Evolutionary conservation across 2,888 invertebrate genomes (phyloP).

Genomic region (Patella pellucida): DNA sequence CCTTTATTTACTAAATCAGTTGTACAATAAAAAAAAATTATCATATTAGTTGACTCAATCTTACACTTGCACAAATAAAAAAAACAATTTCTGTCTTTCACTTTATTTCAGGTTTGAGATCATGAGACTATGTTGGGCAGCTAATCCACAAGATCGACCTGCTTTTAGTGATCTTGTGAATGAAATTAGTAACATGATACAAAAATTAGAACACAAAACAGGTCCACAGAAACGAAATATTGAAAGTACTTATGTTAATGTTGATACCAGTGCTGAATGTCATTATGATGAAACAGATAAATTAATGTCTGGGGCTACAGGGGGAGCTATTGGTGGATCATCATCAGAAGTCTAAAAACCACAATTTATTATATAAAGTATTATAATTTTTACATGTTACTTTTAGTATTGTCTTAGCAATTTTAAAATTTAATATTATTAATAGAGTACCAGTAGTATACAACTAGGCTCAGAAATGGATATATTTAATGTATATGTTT

Average conservation of each 20-base stretch:
- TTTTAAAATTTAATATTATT: too few relatives aligned
- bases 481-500: too few relatives aligned
- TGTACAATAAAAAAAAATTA: too few relatives aligned
- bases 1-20: too few relatives aligned
- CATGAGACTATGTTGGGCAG: slow-evolving; percentile 60
- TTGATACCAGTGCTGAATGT: slow-evolving; percentile 44
- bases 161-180: slow-evolving; percentile 49
- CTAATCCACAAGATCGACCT: slow-evolving; percentile 49
- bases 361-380: too few relatives aligned
- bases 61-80: too few relatives aligned
- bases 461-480: too few relatives aligned
- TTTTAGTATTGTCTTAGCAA: too few relatives aligned
- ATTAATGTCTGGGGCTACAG: not conserved
- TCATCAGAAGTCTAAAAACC: not conserved
- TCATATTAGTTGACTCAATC: too few relatives aligned
- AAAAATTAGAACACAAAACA: slow-evolving; percentile 55
- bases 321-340: not conserved
- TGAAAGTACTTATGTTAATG: slow-evolving; percentile 57
- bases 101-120: slow-evolving; percentile 50
- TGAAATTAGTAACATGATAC: slow-evolving; percentile 54
- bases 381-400: too few relatives aligned
- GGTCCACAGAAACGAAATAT: slow-evolving; percentile 54
- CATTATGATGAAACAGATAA: slow-evolving; percentile 40
- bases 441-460: too few relatives aligned
- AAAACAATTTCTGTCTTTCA: not conserved